Evolutionary conservation across 2,888 invertebrate genomes (phyloP), one percentile per base, ranked within the genome.

Genomic region (Idaea aversata): DNA sequence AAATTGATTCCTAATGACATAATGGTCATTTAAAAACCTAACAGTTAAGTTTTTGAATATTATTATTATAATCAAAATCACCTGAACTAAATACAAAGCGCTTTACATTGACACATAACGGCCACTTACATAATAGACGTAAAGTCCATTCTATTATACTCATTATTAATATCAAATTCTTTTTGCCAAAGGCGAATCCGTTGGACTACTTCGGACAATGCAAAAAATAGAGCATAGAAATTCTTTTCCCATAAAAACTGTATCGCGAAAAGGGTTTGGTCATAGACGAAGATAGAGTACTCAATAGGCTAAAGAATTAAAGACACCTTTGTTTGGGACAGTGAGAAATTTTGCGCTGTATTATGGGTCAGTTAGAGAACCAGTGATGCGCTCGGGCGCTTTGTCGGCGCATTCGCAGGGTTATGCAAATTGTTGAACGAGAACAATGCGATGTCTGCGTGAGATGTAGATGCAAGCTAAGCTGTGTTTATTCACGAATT

Each of bases 191-290:
- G 89, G 90, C 90, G 81, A 88, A 85, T 88, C 83, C 82, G 85
- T 88, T 85, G 74, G 81, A 71, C 82, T 47, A 5, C 10, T 73
- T 86, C 75, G 91, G 91, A 91, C 92, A 92, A 93, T 90, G 92
- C 91, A 90, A 92, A 92, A 92, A 90, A 88, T 90, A 78, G 91
- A 91, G 90, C 91, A 87, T 84, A 87, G 85, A 84, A 86, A 86
- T 81, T 81, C 83, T 80, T 87, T 91, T 91, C 91, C 90, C 91
- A 91, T 91, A 90, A 91, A 89, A 91, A 88, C 86, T 77, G 83
- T 86, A 87, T 71, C 87, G 82, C 83, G 77, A 82, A 88, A 89
- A 87, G 88, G 88, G 87, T 88, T 85, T 87, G 85, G 87, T 83
- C 86, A 86, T 84, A 86, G 78, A 77, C 65, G 74, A 69, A 74